These are phyloP conservation scores for Brachystomella parvula DNA, from an alignment of 1,140 invertebrate species.

Conservation along the genomic window DNA sequence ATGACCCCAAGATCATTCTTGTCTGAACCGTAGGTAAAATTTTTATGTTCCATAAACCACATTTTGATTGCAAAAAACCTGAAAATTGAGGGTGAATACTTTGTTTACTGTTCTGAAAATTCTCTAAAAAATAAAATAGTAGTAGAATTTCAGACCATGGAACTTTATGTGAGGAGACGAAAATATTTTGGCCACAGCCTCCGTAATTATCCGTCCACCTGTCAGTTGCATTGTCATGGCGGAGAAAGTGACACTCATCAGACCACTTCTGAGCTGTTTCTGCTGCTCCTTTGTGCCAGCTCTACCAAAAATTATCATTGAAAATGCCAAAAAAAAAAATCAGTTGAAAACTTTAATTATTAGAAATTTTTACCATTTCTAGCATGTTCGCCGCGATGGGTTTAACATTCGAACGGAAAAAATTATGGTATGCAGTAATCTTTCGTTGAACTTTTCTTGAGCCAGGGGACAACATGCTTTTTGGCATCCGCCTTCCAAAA, in stretches of 20 bases:
- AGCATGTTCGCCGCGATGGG: slow-evolving; percentile 72
- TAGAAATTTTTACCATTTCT: slow-evolving; percentile 54
- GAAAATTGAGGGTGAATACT: slow-evolving; percentile 22
- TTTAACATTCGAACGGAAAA: slow-evolving; percentile 61
- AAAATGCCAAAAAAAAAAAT: not conserved
- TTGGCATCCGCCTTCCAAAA: slow-evolving; percentile 55
- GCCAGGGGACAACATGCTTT: slow-evolving; percentile 50
- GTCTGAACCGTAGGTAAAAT: slow-evolving; percentile 61
- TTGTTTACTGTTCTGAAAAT: not conserved
- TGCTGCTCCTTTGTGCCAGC: slow-evolving; percentile 61
- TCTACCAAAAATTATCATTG: slow-evolving; percentile 47
- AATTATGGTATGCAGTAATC: slow-evolving; percentile 68
- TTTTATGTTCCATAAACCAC: slow-evolving; percentile 66
- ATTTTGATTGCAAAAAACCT: slow-evolving; percentile 72
- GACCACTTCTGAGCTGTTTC: slow-evolving; percentile 65
- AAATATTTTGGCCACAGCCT: slow-evolving; percentile 72
- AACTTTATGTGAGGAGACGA: slow-evolving; percentile 66
- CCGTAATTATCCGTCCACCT: slow-evolving; percentile 59
- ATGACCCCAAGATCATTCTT: slow-evolving; percentile 55
- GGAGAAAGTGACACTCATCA: slow-evolving; percentile 57
- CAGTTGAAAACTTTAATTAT: not conserved
- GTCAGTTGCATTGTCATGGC: slow-evolving; percentile 60
- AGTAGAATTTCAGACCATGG: slow-evolving; percentile 57
- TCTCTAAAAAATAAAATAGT: not conserved
- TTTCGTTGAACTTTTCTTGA: slow-evolving; percentile 56